These are phyloP conservation scores for Pterocles orientalis DNA, from an alignment of 2,113 vertebrate species.

Conservation along the genomic window DNA sequence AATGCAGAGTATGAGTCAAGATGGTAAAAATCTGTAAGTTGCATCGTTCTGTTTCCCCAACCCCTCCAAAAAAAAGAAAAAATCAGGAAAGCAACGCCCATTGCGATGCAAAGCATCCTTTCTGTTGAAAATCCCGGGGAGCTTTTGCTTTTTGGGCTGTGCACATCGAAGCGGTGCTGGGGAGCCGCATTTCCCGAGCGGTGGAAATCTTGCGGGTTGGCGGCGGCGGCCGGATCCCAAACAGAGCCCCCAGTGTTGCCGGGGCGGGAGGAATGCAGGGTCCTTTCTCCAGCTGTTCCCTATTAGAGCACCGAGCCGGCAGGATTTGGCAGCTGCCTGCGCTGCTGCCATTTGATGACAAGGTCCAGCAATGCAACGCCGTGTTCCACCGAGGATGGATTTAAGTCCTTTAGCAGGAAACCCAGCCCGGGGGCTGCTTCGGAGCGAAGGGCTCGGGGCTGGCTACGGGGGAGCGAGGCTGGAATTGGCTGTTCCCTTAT, in stretches of 20 bases:
- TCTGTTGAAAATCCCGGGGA: background rate
- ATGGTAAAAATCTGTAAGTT: background rate
- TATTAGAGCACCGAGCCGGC: conserved; percentile 68
- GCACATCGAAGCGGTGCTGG: background rate
- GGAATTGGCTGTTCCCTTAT: conserved; percentile 76
- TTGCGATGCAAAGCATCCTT: background rate
- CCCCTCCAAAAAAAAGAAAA: too few relatives aligned
- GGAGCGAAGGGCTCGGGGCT: background rate
- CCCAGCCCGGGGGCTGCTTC: background rate
- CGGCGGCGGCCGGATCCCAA: conserved; percentile 42
- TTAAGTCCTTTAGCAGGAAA: conserved; percentile 37
- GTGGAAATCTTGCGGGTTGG: conserved; percentile 49
- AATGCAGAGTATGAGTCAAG: rapidly evolving
- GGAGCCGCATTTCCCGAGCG: background rate
- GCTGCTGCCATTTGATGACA: conserved; percentile 74
- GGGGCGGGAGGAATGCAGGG: conserved; percentile 71
- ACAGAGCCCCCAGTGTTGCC: conserved; percentile 76
- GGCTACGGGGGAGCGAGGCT: background rate
- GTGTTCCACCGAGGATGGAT: background rate
- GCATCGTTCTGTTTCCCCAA: background rate
- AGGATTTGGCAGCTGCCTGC: conserved; percentile 68
- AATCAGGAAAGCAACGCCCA: background rate
- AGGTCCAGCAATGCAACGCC: conserved; percentile 40
- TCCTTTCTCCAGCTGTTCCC: conserved; percentile 77
- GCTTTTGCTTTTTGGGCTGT: background rate